Base-by-base conservation (phyloP, 2,113 vertebrate genomes). In the Eretmodus cyanostictus region DNA sequence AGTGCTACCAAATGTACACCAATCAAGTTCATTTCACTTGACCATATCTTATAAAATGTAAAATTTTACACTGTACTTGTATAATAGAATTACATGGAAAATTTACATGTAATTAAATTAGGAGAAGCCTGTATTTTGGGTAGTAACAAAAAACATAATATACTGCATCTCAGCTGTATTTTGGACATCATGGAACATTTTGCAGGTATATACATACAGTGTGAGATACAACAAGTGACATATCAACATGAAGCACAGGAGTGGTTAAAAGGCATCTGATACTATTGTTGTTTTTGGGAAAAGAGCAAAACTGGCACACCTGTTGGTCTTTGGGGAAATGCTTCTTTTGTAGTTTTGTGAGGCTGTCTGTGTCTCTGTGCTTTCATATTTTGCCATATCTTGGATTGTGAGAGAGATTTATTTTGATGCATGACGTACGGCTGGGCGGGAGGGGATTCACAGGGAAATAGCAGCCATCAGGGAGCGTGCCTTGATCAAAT, bases 401-500 rank as follows among this genome's bases (percentile, higher is more conserved):
- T 87, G 45, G 83, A 85, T 8, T 10, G 78, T 40, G 59, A 81
- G 27, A 84, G 76, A 47, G 78, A 68, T 88, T 90, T 86, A 90
- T 90, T 92, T 81, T 92, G 88, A 90, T 63, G 22, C 9, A 7
- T 88, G 87, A 90, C 40, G 78, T 81, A 66, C 19, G 12, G 24
- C 79, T 84, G 19, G 2, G 42, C 73, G 85, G 88, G 59, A 87
- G 61, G 83, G 42, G 84, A 86, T 82, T 86, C 36, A n/a, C 29
- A 16, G 89, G 47, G 66, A 89, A 80, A 59, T 83, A 89, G 87
- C 86, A 83, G 73, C 66, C 59, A 16, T 85, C 63, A 89, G 73
- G 85, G 89, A 93, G 91, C 89, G 86, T 80, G 90, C 40, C 73
- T 40, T 86, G 80, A 94, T 94, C 89, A 90, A 66, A 92, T 95